phyloP scores from a whole-genome alignment of 2,797 vertebrate species.

The Siniperca undulata region DNA sequence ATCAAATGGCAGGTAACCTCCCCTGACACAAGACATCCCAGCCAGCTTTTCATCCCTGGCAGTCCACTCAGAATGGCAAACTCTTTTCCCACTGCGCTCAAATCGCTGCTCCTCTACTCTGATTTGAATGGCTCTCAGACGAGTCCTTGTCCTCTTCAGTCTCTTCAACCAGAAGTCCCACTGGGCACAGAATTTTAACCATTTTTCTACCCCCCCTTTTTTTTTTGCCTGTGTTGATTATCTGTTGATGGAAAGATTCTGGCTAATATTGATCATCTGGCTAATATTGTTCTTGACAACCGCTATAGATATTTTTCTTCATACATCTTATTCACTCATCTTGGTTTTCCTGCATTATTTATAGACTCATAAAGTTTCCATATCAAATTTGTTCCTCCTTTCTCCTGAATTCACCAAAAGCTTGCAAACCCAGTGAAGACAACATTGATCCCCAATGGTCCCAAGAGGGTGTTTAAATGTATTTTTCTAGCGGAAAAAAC shows the following conservation, averaged over 20 bases:
- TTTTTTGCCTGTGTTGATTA: background rate
- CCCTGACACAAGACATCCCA: background rate
- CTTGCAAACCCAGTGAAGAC: background rate
- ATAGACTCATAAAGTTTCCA: conserved; percentile 5
- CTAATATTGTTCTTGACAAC: conserved; percentile 19
- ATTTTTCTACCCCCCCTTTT: background rate
- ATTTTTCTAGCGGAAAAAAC: conserved; percentile 31
- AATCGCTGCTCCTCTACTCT: conserved; percentile 31
- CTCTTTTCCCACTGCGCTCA: conserved; percentile 15
- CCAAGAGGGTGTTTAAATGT: conserved; percentile 21
- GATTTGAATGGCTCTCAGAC: conserved; percentile 21
- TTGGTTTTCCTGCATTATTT: background rate
- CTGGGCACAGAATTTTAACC: background rate
- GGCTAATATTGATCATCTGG: conserved; percentile 8
- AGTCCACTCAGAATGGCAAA: conserved; percentile 12
- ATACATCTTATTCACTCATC: background rate
- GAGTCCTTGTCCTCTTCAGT: conserved; percentile 5
- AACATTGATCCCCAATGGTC: conserved; percentile 36
- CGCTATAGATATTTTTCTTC: conserved; percentile 13
- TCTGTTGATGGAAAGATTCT: conserved; percentile 1
- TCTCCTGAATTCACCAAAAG: conserved; percentile 28
- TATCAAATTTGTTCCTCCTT: background rate
- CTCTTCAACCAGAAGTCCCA: conserved; percentile 18
- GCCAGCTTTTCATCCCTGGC: conserved; percentile 20
- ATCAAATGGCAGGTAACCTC: conserved; percentile 37